A percentile compares a stretch with the other conserved stretches of the same genome.
Conservation (phyloP, 2,113 vertebrate genomes). For the Phyllostomus hastatus region DNA sequence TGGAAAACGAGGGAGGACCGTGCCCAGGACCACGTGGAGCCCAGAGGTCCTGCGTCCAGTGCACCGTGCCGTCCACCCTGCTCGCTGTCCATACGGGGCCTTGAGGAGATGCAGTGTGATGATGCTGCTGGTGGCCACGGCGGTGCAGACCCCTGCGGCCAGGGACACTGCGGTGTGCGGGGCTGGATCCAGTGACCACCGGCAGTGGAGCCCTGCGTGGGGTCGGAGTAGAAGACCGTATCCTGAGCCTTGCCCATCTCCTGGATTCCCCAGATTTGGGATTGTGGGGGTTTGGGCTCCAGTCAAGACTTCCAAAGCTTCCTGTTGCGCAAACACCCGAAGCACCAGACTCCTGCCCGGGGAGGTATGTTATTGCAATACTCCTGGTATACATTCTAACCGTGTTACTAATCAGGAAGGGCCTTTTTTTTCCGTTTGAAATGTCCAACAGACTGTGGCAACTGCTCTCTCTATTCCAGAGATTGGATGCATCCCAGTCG, state of each 20-base stretch:
- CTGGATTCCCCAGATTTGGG: background rate
- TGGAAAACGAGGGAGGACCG: no score
- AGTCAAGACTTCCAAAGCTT: background rate
- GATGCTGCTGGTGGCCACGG: background rate
- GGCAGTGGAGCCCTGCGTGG: background rate
- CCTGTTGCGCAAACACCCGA: no score
- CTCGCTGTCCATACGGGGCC: rapidly evolving
- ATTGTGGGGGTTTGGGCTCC: no score
- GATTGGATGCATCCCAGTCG: background rate
- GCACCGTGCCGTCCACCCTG: background rate
- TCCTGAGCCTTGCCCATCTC: background rate
- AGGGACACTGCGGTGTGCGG: rapidly evolving
- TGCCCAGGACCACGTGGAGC: no score
- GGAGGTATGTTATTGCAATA: rapidly evolving
- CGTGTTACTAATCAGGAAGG: background rate
- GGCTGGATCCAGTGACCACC: rapidly evolving
- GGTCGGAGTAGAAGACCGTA: background rate
- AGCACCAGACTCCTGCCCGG: background rate
- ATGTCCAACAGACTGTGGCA: background rate
- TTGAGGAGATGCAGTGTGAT: background rate
- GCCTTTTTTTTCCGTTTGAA: background rate
- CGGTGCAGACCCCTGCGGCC: background rate
- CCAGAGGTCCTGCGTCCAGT: no score
- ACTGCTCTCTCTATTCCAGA: background rate
- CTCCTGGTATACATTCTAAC: background rate